Evolutionary conservation across 2,797 vertebrate genomes (phyloP).

Genomic region (Selene dorsalis): DNA sequence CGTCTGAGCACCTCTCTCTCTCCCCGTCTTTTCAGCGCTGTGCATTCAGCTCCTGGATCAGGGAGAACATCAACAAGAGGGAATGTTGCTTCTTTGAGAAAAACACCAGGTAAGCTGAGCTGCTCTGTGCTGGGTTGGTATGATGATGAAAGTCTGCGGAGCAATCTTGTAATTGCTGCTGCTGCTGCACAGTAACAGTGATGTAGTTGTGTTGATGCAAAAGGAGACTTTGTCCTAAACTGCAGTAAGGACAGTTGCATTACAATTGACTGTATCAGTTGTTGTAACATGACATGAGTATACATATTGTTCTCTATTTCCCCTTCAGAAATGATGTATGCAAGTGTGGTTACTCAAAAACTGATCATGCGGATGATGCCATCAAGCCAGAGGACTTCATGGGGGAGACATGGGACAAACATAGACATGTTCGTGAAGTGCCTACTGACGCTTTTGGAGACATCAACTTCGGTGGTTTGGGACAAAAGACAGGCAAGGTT

Average conservation of each 20-base stretch:
- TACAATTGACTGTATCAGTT: not conserved
- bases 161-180: constrained; percentile 22
- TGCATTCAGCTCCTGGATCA: constrained; percentile 85
- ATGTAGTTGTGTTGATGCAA: constrained; percentile 5
- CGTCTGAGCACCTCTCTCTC: constrained; percentile 46
- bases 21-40: constrained; percentile 76
- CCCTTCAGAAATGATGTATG: constrained; percentile 84
- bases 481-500: constrained; percentile 89
- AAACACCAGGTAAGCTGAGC: constrained; percentile 70
- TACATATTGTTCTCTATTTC: not conserved
- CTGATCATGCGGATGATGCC: constrained; percentile 85
- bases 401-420: constrained; percentile 84
- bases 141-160: not conserved
- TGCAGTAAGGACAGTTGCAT: not conserved
- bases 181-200: not conserved
- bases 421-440: constrained; percentile 85
- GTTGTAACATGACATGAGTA: not conserved
- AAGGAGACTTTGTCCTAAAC: not conserved
- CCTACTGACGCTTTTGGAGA: constrained; percentile 94
- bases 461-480: constrained; percentile 86
- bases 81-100: constrained; percentile 88
- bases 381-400: constrained; percentile 80
- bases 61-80: constrained; percentile 89
- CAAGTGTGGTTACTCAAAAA: constrained; percentile 87
- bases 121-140: not conserved